Conservation (phyloP, 2,797 vertebrate species). For the Distichodus sexfasciatus region DNA sequence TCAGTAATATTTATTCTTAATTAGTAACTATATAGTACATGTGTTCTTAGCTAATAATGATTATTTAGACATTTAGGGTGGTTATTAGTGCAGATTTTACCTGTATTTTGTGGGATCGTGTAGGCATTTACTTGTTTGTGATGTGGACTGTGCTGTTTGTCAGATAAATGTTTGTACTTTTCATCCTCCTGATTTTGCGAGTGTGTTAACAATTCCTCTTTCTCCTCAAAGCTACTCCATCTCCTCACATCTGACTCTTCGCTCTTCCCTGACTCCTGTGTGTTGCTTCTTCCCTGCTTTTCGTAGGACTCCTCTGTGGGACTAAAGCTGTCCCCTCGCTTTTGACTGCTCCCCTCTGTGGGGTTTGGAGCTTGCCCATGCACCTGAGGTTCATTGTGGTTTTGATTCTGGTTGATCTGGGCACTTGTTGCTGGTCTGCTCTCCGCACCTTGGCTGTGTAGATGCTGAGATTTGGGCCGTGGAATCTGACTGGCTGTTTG, state of each 20-base stretch:
- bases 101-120: constrained; percentile 64
- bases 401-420: constrained; percentile 1
- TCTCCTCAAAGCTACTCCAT: constrained; percentile 63
- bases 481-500: constrained; percentile 41
- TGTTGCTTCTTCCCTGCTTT: constrained; percentile 57
- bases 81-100: constrained; percentile 48
- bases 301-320: constrained; percentile 1
- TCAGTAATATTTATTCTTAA: too few relatives aligned
- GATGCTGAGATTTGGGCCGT: constrained; percentile 25
- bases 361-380: constrained; percentile 44
- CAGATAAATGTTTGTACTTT: constrained; percentile 68
- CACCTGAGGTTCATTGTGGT: constrained; percentile 31
- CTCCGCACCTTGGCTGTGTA: constrained; percentile 30
- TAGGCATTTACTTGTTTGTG: constrained; percentile 60
- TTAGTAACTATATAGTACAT: too few relatives aligned
- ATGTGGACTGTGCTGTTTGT: constrained; percentile 54
- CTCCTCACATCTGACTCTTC: constrained; percentile 59
- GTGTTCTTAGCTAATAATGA: too few relatives aligned
- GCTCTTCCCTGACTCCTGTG: constrained; percentile 57
- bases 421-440: constrained; percentile 3
- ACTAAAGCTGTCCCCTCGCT: constrained; percentile 1
- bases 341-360: constrained; percentile 63
- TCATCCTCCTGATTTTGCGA: constrained; percentile 71
- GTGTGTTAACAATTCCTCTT: constrained; percentile 66
- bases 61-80: too few relatives aligned